Conservation (phyloP, 2,797 vertebrate genomes). For the Chelonia mydas region DNA sequence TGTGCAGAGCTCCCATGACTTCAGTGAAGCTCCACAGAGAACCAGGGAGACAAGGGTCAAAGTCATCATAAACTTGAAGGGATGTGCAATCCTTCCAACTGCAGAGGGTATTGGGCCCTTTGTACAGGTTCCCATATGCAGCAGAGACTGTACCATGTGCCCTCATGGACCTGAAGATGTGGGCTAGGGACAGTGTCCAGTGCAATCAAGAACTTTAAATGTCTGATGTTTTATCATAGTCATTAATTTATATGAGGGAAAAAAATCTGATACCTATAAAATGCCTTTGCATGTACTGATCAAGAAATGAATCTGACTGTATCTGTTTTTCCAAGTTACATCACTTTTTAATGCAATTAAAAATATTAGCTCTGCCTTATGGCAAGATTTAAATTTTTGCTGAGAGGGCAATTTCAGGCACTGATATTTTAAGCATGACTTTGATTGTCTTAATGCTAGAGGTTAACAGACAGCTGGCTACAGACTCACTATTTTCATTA, state of each 20-base stretch:
- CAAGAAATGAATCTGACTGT: fast-evolving
- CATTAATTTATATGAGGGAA: background rate
- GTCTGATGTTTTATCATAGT: background rate
- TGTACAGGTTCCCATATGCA: fast-evolving
- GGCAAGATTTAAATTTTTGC: background rate
- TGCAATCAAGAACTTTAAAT: background rate
- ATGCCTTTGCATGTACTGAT: background rate
- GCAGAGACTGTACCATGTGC: background rate
- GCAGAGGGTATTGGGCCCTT: background rate
- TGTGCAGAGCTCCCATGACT: conserved; percentile 17
- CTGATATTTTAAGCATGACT: fast-evolving
- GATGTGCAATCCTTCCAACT: background rate
- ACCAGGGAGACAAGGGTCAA: conserved; percentile 20
- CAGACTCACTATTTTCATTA: background rate
- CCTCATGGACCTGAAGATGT: fast-evolving
- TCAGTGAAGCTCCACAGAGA: fast-evolving
- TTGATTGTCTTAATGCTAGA: background rate
- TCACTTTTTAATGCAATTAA: background rate
- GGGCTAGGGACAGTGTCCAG: background rate
- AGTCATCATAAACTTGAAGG: background rate
- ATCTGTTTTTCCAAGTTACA: no score
- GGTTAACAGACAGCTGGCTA: background rate
- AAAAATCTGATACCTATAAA: background rate
- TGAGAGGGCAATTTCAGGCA: background rate
- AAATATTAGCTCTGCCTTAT: background rate